Evolutionary conservation across 2,113 vertebrate species (phyloP).

Genomic region (Ramphastos sulfuratus): DNA sequence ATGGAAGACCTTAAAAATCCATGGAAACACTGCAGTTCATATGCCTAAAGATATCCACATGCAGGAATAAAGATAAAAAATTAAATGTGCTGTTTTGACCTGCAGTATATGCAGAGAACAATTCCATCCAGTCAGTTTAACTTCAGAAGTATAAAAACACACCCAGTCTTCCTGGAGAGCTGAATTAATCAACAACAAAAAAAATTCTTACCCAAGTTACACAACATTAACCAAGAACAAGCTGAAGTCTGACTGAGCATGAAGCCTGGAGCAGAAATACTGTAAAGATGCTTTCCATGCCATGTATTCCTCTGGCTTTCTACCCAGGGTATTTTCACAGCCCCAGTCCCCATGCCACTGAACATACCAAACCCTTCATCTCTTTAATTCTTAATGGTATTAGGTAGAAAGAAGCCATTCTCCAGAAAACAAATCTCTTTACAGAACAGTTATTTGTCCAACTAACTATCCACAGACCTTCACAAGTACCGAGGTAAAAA

Average conservation of each 20-base stretch:
- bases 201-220: not conserved
- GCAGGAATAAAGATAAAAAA: not conserved
- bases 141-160: not conserved
- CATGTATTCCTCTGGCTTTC: not conserved
- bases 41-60: constrained; percentile 22
- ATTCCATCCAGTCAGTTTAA: not conserved
- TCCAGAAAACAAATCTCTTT: not conserved
- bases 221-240: not conserved
- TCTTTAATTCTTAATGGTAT: not conserved
- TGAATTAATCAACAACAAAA: not conserved
- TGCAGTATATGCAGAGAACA: not conserved
- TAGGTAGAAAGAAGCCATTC: not conserved
- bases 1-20: constrained; percentile 50
- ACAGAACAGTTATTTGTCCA: not conserved
- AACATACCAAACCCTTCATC: not conserved
- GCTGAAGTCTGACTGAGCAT: not conserved
- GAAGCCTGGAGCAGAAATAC: not conserved
- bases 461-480: not conserved
- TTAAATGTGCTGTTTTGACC: not conserved
- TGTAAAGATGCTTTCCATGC: not conserved
- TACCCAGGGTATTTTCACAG: not conserved
- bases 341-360: not conserved
- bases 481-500: fast-evolving
- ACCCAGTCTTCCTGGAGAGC: not conserved
- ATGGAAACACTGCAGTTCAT: constrained; percentile 2